These are phyloP conservation scores for Natator depressus DNA, from an alignment of 2,113 vertebrate species.

Conservation along the genomic window DNA sequence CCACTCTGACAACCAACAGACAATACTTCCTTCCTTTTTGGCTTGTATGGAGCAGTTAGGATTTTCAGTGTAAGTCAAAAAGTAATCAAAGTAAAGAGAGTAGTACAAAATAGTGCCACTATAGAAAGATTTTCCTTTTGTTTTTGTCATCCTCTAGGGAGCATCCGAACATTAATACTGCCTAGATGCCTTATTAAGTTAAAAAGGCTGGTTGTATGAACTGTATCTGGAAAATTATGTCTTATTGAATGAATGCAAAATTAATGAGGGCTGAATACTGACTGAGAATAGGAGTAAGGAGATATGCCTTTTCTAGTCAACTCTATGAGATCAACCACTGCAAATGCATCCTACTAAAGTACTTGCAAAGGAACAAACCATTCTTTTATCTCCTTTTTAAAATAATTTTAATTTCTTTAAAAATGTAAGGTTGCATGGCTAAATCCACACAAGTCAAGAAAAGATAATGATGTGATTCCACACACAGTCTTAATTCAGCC, in stretches of 20 bases:
- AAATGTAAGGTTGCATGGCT: background rate
- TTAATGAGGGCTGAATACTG: constrained; percentile 16
- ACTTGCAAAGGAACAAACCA: too few relatives aligned
- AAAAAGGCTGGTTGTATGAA: constrained; percentile 40
- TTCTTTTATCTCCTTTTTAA: background rate
- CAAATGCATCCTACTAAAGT: background rate
- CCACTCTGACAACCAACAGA: background rate
- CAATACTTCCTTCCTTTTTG: background rate
- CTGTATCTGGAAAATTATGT: constrained; percentile 44
- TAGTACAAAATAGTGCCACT: accelerated
- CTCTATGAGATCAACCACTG: constrained; percentile 5
- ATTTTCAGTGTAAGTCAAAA: background rate
- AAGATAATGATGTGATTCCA: background rate
- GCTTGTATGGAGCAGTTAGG: accelerated
- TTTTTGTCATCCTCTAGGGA: background rate
- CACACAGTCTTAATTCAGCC: background rate
- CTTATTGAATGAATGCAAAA: constrained; percentile 40
- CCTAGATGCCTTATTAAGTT: background rate
- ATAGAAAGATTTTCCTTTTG: background rate
- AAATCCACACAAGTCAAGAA: background rate
- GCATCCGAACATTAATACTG: background rate
- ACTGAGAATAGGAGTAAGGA: constrained; percentile 17
- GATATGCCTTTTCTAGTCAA: background rate
- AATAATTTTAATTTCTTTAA: background rate
- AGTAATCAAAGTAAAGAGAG: accelerated